phyloP scores from a whole-genome alignment of 2,113 vertebrate species.

The Oncorhynchus gorbuscha region DNA sequence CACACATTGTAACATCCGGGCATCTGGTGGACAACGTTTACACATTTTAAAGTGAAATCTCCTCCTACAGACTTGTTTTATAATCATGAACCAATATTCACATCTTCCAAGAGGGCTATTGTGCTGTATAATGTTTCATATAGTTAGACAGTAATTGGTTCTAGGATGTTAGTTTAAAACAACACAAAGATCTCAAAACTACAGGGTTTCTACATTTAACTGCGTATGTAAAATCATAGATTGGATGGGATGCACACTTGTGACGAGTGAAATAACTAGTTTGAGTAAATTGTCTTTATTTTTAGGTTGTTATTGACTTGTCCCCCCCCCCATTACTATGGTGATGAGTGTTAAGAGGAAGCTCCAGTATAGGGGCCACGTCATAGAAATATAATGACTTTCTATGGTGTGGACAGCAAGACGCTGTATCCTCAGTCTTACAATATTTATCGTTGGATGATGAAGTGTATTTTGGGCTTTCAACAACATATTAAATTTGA shows the following conservation, averaged over 20 bases:
- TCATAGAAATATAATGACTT: constrained; percentile 31
- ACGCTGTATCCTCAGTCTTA: constrained; percentile 52
- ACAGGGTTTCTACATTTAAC: no score
- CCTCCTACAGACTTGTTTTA: constrained; percentile 22
- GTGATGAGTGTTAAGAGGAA: no score
- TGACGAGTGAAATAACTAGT: neutral
- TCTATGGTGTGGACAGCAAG: constrained; percentile 38
- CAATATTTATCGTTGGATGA: constrained; percentile 71
- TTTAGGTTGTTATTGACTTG: neutral
- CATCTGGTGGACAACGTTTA: no score
- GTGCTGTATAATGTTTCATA: constrained; percentile 67
- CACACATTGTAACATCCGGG: neutral
- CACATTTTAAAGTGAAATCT: no score
- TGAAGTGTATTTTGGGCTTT: constrained; percentile 75
- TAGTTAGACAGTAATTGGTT: constrained; percentile 45
- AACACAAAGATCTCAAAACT: neutral
- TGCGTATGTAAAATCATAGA: neutral
- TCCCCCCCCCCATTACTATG: no score
- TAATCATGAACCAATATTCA: constrained; percentile 40
- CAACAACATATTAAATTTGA: constrained; percentile 71
- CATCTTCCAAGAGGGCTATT: constrained; percentile 43
- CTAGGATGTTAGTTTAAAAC: constrained; percentile 47
- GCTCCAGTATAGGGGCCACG: constrained; percentile 15
- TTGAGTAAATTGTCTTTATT: neutral
- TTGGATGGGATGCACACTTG: neutral